Conservation (phyloP, 2,797 vertebrate species). For the Acanthurus tractus region DNA sequence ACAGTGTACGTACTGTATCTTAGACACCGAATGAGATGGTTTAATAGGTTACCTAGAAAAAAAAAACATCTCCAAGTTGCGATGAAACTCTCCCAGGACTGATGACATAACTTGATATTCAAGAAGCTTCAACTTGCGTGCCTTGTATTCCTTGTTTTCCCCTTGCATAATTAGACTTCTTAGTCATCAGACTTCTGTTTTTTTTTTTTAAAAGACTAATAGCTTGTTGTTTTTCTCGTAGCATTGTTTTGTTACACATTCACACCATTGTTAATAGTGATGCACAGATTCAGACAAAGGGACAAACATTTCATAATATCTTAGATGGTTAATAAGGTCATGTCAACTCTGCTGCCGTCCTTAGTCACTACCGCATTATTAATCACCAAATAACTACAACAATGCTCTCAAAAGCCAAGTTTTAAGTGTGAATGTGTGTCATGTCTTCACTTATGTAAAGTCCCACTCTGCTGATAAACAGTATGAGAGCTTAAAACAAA, state of each 20-base stretch:
- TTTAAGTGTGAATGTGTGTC: neutral
- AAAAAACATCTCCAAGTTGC: constrained; percentile 4
- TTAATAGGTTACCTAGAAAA: constrained; percentile 4
- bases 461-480: neutral
- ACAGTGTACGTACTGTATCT: neutral
- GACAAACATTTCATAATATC: neutral
- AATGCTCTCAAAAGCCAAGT: neutral
- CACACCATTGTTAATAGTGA: neutral
- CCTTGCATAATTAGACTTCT: neutral
- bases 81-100: constrained; percentile 11
- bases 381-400: neutral
- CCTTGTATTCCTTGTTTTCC: constrained; percentile 8
- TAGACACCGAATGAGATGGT: constrained; percentile 4
- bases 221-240: neutral
- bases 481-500: neutral
- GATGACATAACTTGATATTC: constrained; percentile 12
- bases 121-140: constrained; percentile 16
- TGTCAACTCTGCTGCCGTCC: neutral
- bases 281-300: neutral
- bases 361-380: neutral
- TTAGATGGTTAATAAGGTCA: neutral
- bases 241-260: neutral
- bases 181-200: neutral
- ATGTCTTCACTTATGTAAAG: neutral
- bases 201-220: constrained; percentile 3